A percentile compares a stretch with the other conserved stretches of the same genome.
Conservation (phyloP, 2,888 invertebrate species). For the Cordilura impudica region DNA sequence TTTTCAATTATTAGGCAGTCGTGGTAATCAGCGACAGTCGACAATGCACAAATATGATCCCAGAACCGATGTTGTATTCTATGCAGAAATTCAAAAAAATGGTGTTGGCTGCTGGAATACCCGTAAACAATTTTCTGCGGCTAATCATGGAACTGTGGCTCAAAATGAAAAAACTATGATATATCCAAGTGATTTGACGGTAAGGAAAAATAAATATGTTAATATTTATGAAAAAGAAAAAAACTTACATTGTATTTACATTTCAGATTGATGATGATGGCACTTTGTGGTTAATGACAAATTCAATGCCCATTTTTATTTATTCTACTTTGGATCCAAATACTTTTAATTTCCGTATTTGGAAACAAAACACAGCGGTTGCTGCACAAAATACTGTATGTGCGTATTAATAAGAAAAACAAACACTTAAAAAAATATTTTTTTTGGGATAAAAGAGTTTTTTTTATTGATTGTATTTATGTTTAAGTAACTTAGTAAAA, state of each 20-base stretch:
- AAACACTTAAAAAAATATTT: neutral
- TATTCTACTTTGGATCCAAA: slow-evolving; percentile 82
- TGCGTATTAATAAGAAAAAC: slow-evolving; percentile 60
- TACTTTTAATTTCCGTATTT: slow-evolving; percentile 83
- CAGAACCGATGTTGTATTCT: slow-evolving; percentile 82
- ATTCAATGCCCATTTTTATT: slow-evolving; percentile 83
- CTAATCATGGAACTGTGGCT: slow-evolving; percentile 81
- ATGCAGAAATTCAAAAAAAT: slow-evolving; percentile 84
- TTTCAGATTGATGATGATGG: slow-evolving; percentile 81
- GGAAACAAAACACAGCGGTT: slow-evolving; percentile 77
- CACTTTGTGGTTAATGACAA: slow-evolving; percentile 84
- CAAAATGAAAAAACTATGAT: slow-evolving; percentile 82
- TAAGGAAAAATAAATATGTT: slow-evolving; percentile 63
- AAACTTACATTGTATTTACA: neutral
- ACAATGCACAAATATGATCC: slow-evolving; percentile 84
- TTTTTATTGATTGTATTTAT: slow-evolving; percentile 50
- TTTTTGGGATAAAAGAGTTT: slow-evolving; percentile 17
- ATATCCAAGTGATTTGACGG: slow-evolving; percentile 84
- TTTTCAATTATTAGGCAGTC: slow-evolving; percentile 82
- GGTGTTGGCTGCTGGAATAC: slow-evolving; percentile 88
- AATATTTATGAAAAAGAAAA: too few relatives aligned
- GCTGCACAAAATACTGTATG: slow-evolving; percentile 78
- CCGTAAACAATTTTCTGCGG: slow-evolving; percentile 76
- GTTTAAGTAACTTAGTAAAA: slow-evolving; percentile 30
- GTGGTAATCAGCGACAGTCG: slow-evolving; percentile 83